Evolutionary conservation across 2,888 invertebrate genomes (phyloP).

Genomic region (Drosophila neoperkinsi): DNA sequence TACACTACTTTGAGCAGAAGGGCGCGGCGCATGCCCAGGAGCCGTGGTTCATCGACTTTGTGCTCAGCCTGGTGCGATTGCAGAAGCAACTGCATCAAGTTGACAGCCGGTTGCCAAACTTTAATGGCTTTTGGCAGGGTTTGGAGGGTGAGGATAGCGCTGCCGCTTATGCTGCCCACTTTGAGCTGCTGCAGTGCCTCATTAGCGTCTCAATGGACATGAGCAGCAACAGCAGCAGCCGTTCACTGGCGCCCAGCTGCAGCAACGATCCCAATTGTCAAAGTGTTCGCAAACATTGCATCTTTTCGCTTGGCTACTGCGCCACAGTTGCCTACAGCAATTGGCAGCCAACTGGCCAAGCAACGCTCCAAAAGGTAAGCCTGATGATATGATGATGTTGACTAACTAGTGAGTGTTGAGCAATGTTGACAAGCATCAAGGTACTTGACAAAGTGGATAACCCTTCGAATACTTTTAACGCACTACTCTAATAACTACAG

Average conservation of each 20-base stretch:
- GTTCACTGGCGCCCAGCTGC: slow-evolving; percentile 64
- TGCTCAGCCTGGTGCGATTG: slow-evolving; percentile 60
- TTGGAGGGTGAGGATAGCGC: slow-evolving; percentile 46
- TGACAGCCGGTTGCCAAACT: slow-evolving; percentile 32
- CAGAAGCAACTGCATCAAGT: slow-evolving; percentile 59
- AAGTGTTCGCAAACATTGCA: slow-evolving; percentile 77
- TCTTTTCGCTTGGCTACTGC: slow-evolving; percentile 60
- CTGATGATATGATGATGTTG: not conserved
- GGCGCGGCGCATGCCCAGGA: slow-evolving; percentile 38
- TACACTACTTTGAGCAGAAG: slow-evolving; percentile 61
- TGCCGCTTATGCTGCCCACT: slow-evolving; percentile 57
- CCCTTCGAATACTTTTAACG: not conserved
- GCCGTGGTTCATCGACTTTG: slow-evolving; percentile 75
- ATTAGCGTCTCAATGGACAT: slow-evolving; percentile 63
- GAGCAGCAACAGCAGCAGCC: slow-evolving; percentile 38
- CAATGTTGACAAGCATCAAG: not conserved
- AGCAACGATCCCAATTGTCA: slow-evolving; percentile 53
- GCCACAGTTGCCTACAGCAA: slow-evolving; percentile 59
- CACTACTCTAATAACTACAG: not conserved
- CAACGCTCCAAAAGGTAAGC: slow-evolving; percentile 38
- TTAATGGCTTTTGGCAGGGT: slow-evolving; percentile 66
- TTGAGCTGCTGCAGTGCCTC: slow-evolving; percentile 66
- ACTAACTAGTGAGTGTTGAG: not conserved
- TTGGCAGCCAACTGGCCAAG: slow-evolving; percentile 48
- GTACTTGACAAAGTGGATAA: not conserved